Percentiles rank a stretch among this genome's conserved stretches.
Evolutionary conservation across 1,140 invertebrate species (phyloP).

Genomic region (Caerostris darwini): DNA sequence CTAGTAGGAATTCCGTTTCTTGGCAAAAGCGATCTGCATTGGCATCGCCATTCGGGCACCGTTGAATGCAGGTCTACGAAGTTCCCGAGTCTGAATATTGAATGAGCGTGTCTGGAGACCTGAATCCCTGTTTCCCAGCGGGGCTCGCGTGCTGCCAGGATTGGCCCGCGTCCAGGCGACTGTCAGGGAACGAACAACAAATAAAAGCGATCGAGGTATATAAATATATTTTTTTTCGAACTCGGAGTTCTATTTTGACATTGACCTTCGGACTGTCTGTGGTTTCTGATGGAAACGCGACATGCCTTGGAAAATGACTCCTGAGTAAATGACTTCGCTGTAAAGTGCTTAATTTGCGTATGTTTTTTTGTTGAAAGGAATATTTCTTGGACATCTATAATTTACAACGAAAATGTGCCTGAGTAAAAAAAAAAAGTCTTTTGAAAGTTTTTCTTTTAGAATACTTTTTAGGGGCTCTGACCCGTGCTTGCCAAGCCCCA

Average conservation of each 20-base stretch:
- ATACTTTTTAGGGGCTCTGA: no score
- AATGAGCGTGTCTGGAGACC: background rate
- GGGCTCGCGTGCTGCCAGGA: background rate
- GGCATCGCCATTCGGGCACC: no score
- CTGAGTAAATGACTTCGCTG: background rate
- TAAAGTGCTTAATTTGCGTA: no score
- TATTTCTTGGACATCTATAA: no score
- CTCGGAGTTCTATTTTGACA: conserved; percentile 24
- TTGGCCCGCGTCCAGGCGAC: background rate
- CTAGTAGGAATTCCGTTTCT: no score
- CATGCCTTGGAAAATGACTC: background rate
- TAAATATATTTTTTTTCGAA: background rate
- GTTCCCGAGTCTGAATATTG: background rate
- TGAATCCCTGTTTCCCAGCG: background rate
- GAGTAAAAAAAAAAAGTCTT: no score
- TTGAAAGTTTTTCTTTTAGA: no score
- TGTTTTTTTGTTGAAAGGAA: no score
- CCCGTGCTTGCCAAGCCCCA: no score
- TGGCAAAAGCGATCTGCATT: no score
- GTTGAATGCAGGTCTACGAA: no score
- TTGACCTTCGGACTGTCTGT: background rate
- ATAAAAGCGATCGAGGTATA: background rate
- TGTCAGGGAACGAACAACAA: background rate
- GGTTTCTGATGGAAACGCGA: background rate
- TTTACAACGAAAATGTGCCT: no score